These are phyloP conservation scores for Fabriciana adippe DNA, from an alignment of 2,888 invertebrate species.

Conservation along the genomic window DNA sequence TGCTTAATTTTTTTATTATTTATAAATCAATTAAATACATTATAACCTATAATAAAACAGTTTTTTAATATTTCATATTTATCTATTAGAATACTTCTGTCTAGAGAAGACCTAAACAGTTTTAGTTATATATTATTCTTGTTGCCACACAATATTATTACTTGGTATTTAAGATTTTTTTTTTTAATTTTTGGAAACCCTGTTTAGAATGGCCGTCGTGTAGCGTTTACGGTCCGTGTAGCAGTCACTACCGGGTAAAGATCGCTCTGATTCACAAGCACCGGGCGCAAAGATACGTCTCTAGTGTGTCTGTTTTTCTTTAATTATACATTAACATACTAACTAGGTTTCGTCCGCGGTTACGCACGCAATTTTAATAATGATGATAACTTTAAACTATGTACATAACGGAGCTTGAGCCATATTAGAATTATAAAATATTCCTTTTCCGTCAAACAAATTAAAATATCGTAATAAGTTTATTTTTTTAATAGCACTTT, in stretches of 20 bases:
- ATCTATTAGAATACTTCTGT: too few relatives aligned
- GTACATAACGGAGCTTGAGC: too few relatives aligned
- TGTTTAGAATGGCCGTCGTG: constrained; percentile 17
- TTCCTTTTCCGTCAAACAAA: too few relatives aligned
- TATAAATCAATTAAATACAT: background rate
- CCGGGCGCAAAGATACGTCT: constrained; percentile 14
- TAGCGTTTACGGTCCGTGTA: constrained; percentile 32
- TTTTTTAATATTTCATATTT: background rate
- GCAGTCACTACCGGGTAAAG: constrained; percentile 32
- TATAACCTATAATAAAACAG: background rate
- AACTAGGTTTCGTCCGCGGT: background rate
- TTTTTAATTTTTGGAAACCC: constrained; percentile 14
- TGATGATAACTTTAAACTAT: too few relatives aligned
- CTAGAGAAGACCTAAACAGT: too few relatives aligned
- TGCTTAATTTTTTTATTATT: background rate
- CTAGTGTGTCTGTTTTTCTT: constrained; percentile 10
- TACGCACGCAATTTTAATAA: background rate
- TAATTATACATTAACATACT: constrained; percentile 6
- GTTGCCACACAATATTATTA: too few relatives aligned
- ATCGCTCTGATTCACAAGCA: constrained; percentile 39
- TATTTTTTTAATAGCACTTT: too few relatives aligned
- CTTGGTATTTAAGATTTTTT: background rate
- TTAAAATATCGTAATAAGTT: too few relatives aligned
- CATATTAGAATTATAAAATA: too few relatives aligned
- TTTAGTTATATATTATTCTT: too few relatives aligned